phyloP scores from a whole-genome alignment of 2,797 vertebrate species.

The Esox masquinongy region DNA sequence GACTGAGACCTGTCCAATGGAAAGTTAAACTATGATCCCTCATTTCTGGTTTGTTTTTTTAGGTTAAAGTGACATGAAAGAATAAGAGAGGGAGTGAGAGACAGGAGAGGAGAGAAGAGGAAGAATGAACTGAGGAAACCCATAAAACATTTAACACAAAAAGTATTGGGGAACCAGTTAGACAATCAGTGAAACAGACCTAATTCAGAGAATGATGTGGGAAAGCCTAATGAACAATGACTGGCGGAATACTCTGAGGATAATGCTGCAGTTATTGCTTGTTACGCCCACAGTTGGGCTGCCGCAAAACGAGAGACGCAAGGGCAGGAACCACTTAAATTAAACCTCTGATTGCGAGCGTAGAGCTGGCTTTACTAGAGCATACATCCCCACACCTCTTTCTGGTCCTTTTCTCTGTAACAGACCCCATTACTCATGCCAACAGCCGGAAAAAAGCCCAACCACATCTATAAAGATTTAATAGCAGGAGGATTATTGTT shows the following conservation, averaged over 20 bases:
- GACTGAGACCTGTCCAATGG: neutral
- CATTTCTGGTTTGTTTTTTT: neutral
- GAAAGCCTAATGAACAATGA: constrained; percentile 6
- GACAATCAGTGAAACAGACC: neutral
- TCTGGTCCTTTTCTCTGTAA: neutral
- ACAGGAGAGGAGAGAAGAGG: neutral
- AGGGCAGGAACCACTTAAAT: neutral
- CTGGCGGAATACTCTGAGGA: neutral
- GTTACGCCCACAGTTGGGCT: neutral
- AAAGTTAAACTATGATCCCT: neutral
- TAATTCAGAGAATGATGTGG: neutral
- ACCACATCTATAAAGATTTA: neutral
- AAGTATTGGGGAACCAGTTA: neutral
- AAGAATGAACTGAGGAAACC: neutral
- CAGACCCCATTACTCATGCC: neutral
- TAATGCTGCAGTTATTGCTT: neutral
- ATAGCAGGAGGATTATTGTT: neutral
- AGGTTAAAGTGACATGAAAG: neutral
- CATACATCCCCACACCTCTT: neutral
- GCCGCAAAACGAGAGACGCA: neutral
- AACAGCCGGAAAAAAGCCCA: neutral
- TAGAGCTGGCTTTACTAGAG: neutral
- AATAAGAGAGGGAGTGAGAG: neutral
- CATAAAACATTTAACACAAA: too few relatives aligned
- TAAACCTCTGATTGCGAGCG: constrained; percentile 4